phyloP scores from a whole-genome alignment of 2,113 vertebrate species.

The Leptosomus discolor region DNA sequence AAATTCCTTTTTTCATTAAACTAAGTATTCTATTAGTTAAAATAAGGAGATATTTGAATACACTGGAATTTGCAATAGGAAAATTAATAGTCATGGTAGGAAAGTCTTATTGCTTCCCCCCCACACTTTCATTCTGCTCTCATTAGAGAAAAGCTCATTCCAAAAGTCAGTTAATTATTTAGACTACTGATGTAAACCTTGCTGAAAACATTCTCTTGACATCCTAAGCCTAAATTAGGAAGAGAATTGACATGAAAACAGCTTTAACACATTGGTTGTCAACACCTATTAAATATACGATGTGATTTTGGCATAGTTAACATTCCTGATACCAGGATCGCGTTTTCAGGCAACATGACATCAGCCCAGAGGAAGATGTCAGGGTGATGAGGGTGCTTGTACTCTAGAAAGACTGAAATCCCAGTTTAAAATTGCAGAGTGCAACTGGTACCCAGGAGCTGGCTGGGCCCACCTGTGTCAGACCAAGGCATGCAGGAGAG shows the following conservation, averaged over 20 bases:
- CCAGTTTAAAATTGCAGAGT: background rate
- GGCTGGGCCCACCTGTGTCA: background rate
- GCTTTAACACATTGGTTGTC: background rate
- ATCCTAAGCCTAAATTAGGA: background rate
- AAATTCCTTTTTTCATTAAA: conserved; percentile 65
- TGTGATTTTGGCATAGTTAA: background rate
- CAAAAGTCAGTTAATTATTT: background rate
- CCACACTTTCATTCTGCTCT: background rate
- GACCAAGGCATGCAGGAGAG: background rate
- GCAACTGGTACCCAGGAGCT: background rate
- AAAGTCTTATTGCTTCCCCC: background rate
- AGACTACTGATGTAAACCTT: background rate
- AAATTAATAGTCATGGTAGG: background rate
- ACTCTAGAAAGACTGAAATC: background rate
- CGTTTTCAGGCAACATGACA: background rate
- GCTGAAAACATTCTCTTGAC: background rate
- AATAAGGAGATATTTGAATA: background rate
- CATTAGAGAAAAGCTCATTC: background rate
- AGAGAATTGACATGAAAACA: background rate
- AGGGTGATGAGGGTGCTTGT: no score
- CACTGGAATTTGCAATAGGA: background rate
- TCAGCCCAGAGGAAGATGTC: background rate
- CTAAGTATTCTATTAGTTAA: conserved; percentile 68
- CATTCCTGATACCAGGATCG: background rate
- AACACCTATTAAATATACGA: background rate